Evolutionary conservation across 2,888 invertebrate species (phyloP).

Genomic region (Drosophila monieri): DNA sequence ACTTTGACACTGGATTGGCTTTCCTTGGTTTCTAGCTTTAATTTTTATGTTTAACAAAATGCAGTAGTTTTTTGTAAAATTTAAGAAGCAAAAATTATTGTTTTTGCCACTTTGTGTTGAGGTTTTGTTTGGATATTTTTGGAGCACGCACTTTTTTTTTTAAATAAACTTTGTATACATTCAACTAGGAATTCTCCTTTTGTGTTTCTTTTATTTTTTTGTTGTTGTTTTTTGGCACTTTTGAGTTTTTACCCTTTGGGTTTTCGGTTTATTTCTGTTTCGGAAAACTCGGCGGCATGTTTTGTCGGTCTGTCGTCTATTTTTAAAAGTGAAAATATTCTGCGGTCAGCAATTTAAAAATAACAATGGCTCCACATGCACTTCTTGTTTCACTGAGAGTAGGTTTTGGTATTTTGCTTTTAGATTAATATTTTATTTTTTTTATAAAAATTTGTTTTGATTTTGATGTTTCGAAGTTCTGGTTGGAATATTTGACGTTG

Average conservation of each 20-base stretch:
- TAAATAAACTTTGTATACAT: constrained; percentile 7
- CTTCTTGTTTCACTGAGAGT: constrained; percentile 32
- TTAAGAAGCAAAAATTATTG: constrained; percentile 9
- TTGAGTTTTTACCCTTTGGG: constrained; percentile 72
- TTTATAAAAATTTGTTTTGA: constrained; percentile 2
- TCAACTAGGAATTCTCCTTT: constrained; percentile 10
- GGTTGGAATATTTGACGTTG: neutral
- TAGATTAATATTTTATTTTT: neutral
- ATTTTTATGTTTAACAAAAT: constrained; percentile 25
- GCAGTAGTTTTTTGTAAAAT: constrained; percentile 26
- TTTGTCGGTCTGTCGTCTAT: constrained; percentile 61
- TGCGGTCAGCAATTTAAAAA: constrained; percentile 76
- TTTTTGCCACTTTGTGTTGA: constrained; percentile 25
- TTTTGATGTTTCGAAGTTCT: neutral
- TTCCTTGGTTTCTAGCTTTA: constrained; percentile 7
- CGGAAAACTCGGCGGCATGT: constrained; percentile 41
- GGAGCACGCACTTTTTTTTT: constrained; percentile 54
- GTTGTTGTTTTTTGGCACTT: constrained; percentile 63
- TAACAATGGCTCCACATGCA: constrained; percentile 59
- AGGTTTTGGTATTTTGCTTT: constrained; percentile 1
- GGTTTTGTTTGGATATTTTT: constrained; percentile 32
- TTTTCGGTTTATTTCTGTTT: constrained; percentile 66
- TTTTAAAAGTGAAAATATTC: constrained; percentile 63
- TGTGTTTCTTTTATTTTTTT: constrained; percentile 21
- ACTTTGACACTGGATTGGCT: constrained; percentile 32